phyloP scores from a whole-genome alignment of 2,113 vertebrate genomes.

The Ophthalmolycus amberensis region DNA sequence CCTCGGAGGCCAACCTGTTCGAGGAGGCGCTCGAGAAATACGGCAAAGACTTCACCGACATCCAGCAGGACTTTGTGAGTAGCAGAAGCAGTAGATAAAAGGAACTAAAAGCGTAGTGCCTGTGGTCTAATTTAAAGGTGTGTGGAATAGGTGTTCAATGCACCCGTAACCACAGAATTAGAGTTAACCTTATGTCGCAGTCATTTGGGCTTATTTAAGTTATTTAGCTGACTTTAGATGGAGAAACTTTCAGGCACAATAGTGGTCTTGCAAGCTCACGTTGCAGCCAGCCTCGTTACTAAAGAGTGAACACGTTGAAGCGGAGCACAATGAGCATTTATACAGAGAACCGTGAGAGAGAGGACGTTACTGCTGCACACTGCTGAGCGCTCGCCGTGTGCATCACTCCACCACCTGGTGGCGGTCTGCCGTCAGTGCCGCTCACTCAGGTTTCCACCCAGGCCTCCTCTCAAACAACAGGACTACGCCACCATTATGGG shows the following conservation, averaged over 20 bases:
- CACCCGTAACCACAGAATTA: constrained; percentile 23
- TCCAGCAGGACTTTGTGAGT: constrained; percentile 99
- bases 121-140: constrained; percentile 14
- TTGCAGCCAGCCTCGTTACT: background rate
- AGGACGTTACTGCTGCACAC: constrained; percentile 15
- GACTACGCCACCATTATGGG: constrained; percentile 56
- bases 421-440: constrained; percentile 52
- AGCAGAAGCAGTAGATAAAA: background rate
- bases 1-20: constrained; percentile 96
- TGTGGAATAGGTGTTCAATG: background rate
- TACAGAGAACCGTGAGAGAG: background rate
- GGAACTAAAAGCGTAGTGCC: background rate
- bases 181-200: background rate
- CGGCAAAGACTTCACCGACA: constrained; percentile 98
- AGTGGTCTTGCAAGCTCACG: background rate
- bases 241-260: constrained; percentile 13
- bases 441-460: constrained; percentile 34
- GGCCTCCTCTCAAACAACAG: constrained; percentile 44
- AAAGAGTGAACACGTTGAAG: background rate
- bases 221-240: constrained; percentile 20
- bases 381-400: constrained; percentile 45
- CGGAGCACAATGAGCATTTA: background rate
- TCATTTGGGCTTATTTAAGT: background rate
- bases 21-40: constrained; percentile 99
- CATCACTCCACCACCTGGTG: constrained; percentile 82